These are phyloP conservation scores for Plutomurus gul DNA, from an alignment of 1,140 invertebrate genomes.

Conservation along the genomic window DNA sequence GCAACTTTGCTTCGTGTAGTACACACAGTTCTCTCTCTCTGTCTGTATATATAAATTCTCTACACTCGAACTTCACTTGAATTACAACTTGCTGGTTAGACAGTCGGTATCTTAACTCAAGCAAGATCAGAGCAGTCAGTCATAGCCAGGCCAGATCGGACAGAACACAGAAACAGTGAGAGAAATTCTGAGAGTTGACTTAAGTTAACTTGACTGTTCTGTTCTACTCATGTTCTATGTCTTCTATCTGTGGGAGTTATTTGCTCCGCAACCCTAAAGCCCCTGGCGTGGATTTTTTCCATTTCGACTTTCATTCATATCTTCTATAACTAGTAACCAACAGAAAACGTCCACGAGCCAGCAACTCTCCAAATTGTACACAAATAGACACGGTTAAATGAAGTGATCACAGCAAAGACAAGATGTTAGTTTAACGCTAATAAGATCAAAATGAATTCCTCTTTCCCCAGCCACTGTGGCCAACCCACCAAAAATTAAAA, in stretches of 20 bases:
- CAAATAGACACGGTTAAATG: background rate
- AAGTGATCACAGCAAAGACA: background rate
- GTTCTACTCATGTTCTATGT: background rate
- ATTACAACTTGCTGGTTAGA: background rate
- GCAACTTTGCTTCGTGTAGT: background rate
- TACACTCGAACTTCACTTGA: slow-evolving; percentile 18
- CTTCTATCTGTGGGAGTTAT: slow-evolving; percentile 9
- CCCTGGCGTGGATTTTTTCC: slow-evolving; percentile 25
- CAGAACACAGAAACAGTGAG: slow-evolving; percentile 18
- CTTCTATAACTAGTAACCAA: slow-evolving; percentile 9
- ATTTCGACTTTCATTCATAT: slow-evolving; percentile 32
- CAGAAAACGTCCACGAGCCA: background rate
- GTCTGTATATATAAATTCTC: background rate
- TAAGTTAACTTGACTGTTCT: slow-evolving; percentile 14
- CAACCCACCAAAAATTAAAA: too few species aligned
- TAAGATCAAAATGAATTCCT: too few species aligned
- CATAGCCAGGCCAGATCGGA: slow-evolving; percentile 12
- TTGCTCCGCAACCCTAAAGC: slow-evolving; percentile 30
- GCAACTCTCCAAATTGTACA: background rate
- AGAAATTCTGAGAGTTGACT: slow-evolving; percentile 12
- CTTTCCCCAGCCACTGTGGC: too few species aligned
- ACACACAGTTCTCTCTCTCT: too few species aligned
- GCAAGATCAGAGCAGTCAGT: slow-evolving; percentile 1
- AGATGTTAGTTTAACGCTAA: background rate
- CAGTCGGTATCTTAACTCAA: slow-evolving; percentile 14